Evolutionary conservation across 2,113 vertebrate species (phyloP).

Genomic region (Grammomys dolichurus): DNA sequence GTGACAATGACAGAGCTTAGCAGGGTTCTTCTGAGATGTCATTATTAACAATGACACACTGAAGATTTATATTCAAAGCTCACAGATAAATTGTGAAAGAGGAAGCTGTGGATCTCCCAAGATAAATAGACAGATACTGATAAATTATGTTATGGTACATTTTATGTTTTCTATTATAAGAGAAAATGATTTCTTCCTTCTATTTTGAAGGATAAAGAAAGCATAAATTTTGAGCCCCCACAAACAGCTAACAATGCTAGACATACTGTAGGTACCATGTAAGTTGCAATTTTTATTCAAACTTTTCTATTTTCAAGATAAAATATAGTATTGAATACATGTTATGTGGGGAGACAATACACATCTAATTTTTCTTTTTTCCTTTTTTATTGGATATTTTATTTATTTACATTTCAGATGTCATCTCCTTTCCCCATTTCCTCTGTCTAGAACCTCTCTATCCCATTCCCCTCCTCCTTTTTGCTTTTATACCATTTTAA

Average conservation of each 20-base stretch:
- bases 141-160: slow-evolving; percentile 58
- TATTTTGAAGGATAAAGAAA: slow-evolving; percentile 46
- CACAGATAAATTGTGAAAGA: slow-evolving; percentile 61
- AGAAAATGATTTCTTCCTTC: slow-evolving; percentile 51
- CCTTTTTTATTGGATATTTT: too few relatives aligned
- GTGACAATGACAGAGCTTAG: slow-evolving; percentile 54
- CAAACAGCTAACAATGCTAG: not conserved
- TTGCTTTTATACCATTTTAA: too few relatives aligned
- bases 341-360: not conserved
- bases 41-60: slow-evolving; percentile 65
- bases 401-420: too few relatives aligned
- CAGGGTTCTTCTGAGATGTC: slow-evolving; percentile 58
- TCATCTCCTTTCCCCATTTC: too few relatives aligned
- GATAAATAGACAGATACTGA: slow-evolving; percentile 63
- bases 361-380: not conserved
- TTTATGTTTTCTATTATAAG: slow-evolving; percentile 53
- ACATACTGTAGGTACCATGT: not conserved
- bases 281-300: not conserved
- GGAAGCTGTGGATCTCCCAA: slow-evolving; percentile 43
- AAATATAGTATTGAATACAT: not conserved
- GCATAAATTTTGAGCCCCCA: not conserved
- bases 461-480: too few relatives aligned
- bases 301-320: slow-evolving; percentile 22
- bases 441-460: too few relatives aligned
- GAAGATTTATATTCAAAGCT: slow-evolving; percentile 65